Evolutionary conservation across 2,888 invertebrate species (phyloP), one percentile per base, ranked within the genome.

Genomic region (Trypoxylon attenuatum): DNA sequence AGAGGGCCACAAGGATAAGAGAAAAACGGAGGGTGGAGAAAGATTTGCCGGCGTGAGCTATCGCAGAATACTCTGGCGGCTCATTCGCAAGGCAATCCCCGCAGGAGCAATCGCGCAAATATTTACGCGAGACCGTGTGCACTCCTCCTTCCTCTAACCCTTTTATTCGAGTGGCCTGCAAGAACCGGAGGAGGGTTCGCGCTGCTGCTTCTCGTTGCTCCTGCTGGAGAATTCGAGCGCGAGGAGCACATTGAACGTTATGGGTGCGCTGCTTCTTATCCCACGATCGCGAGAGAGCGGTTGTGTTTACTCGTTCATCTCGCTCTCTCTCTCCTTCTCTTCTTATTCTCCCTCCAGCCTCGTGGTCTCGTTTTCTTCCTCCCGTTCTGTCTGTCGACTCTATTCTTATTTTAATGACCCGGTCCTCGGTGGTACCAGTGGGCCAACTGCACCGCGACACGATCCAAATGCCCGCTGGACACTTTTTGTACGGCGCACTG

Each of bases 61-160:
- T 46, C 39, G 55, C 42, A 13, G 46, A 46, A 42, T 45, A 13
- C 22, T 42, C 49, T 18, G 0, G 10, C 1, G 21, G 42, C 16
- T 13, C 21, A 15, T 16, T 33, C 25, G 49, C 15, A 16, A 16
- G 3, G 33, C 65, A 29, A 42, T 53, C 60, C 74, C 56, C 76
- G 69, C 27, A 56, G 65, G 64, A 71, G 71, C 69, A 71, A 74
- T 67, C 72, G 52, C 22, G 76, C 74, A 76, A 75, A 74, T 74
- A 76, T 74, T 76, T 72, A 76, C 75, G 64, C 66, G 52, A 43
- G 46, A 27, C 53, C 18, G 63, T 53, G 69, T 50, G 50, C 56
- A 46, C 49, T 23, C 38, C 45, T 38, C 54, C 46, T 55, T 38
- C 59, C 51, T 59, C 54, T 45, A 60, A 61, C 65, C 65, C 60